phyloP scores from a whole-genome alignment of 2,888 invertebrate genomes.

The Lasioglossum malachurum region DNA sequence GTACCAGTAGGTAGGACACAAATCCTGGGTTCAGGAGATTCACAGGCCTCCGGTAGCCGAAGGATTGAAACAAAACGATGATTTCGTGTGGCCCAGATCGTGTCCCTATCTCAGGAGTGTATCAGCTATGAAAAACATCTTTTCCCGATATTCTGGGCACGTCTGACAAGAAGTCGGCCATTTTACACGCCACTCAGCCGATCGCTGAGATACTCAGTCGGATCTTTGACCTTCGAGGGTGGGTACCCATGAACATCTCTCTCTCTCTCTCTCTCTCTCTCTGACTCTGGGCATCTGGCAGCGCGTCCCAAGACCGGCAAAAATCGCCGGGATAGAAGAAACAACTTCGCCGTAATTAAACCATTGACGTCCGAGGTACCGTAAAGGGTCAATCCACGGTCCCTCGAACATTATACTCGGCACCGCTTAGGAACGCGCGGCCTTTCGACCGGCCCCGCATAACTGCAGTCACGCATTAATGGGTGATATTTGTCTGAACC shows the following conservation, averaged over 20 bases:
- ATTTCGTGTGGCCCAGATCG: background rate
- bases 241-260: slow-evolving; percentile 8
- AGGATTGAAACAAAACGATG: background rate
- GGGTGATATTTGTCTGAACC: slow-evolving; percentile 74
- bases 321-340: slow-evolving; percentile 39
- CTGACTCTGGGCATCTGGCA: background rate
- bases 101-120: background rate
- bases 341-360: slow-evolving; percentile 71
- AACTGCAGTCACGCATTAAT: slow-evolving; percentile 69
- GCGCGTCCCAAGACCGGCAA: slow-evolving; percentile 9
- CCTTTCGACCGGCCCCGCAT: slow-evolving; percentile 40
- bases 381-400: slow-evolving; percentile 69
- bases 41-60: background rate
- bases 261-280: background rate
- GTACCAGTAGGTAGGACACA: background rate
- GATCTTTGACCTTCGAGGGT: slow-evolving; percentile 66
- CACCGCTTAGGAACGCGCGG: slow-evolving; percentile 35
- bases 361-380: slow-evolving; percentile 70
- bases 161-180: slow-evolving; percentile 27
- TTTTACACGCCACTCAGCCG: slow-evolving; percentile 5
- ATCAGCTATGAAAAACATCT: background rate
- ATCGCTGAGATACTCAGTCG: slow-evolving; percentile 27
- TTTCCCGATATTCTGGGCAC: background rate
- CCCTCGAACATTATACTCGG: slow-evolving; percentile 60
- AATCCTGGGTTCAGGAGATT: background rate